Conservation (phyloP, 2,888 invertebrate species). For the Lissonota sp. region DNA sequence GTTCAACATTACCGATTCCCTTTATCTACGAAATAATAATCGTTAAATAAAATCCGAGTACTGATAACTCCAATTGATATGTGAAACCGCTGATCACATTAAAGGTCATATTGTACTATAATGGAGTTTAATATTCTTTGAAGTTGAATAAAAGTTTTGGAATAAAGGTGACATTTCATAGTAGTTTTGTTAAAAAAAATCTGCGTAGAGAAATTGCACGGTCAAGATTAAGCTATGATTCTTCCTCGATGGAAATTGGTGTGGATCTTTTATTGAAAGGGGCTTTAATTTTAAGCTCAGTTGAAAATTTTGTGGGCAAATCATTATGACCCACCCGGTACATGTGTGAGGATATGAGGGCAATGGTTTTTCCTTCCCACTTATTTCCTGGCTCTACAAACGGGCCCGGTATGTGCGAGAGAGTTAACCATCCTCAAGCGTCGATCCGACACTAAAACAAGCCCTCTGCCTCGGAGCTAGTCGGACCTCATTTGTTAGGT, state of each 20-base stretch:
- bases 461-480: constrained; percentile 10
- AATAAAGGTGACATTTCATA: too few relatives aligned
- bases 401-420: constrained; percentile 30
- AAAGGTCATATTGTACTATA: too few relatives aligned
- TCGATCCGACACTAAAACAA: constrained; percentile 46
- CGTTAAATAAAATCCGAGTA: background rate
- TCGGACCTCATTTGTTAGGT: constrained; percentile 53
- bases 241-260: background rate
- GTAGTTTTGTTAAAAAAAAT: too few relatives aligned
- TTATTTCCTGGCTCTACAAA: constrained; percentile 30
- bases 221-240: background rate
- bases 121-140: too few relatives aligned
- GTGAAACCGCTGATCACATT: too few relatives aligned
- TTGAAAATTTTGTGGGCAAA: background rate
- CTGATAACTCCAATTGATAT: too few relatives aligned
- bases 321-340: background rate
- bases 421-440: constrained; percentile 25
- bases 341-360: background rate
- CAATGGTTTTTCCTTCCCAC: constrained; percentile 7
- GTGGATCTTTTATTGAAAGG: background rate
- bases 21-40: background rate
- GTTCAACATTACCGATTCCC: background rate
- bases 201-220: too few relatives aligned
- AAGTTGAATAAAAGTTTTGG: too few relatives aligned
- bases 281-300: background rate